phyloP scores from a whole-genome alignment of 2,888 invertebrate species.

The Polia nebulosa region DNA sequence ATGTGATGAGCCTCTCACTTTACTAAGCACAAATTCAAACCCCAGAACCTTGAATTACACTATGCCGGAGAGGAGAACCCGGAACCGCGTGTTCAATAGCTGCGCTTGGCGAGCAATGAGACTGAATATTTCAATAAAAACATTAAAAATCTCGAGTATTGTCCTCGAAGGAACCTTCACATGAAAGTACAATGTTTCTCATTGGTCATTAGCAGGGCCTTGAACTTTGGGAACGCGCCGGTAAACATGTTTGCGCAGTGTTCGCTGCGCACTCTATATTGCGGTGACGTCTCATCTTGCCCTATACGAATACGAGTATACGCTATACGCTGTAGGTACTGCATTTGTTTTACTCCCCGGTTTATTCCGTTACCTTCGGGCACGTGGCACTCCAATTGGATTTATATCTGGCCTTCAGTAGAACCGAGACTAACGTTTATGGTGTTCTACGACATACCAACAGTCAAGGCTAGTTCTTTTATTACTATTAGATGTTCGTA shows the following conservation, averaged over 20 bases:
- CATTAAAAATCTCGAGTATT: slow-evolving; percentile 19
- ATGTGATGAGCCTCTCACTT: neutral
- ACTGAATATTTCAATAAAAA: slow-evolving; percentile 1
- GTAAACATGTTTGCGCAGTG: slow-evolving; percentile 89
- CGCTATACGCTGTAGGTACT: no score
- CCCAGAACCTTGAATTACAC: neutral
- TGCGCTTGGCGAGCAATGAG: neutral
- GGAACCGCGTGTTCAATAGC: neutral
- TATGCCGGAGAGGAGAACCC: neutral
- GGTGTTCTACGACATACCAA: slow-evolving; percentile 61
- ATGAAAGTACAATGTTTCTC: slow-evolving; percentile 80
- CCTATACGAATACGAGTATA: slow-evolving; percentile 61
- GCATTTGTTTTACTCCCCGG: slow-evolving; percentile 73
- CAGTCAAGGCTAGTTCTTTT: slow-evolving; percentile 58
- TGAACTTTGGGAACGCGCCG: slow-evolving; percentile 86
- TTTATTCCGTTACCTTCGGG: slow-evolving; percentile 77
- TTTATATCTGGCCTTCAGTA: slow-evolving; percentile 62
- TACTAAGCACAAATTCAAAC: slow-evolving; percentile 2
- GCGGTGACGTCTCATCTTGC: slow-evolving; percentile 80
- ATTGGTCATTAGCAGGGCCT: slow-evolving; percentile 83
- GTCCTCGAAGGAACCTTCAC: slow-evolving; percentile 63
- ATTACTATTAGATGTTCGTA: slow-evolving; percentile 50
- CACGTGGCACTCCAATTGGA: slow-evolving; percentile 72
- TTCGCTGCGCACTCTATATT: slow-evolving; percentile 84
- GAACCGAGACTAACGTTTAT: slow-evolving; percentile 62